Conservation (phyloP, 2,797 vertebrate species). For the Alectoris magna region DNA sequence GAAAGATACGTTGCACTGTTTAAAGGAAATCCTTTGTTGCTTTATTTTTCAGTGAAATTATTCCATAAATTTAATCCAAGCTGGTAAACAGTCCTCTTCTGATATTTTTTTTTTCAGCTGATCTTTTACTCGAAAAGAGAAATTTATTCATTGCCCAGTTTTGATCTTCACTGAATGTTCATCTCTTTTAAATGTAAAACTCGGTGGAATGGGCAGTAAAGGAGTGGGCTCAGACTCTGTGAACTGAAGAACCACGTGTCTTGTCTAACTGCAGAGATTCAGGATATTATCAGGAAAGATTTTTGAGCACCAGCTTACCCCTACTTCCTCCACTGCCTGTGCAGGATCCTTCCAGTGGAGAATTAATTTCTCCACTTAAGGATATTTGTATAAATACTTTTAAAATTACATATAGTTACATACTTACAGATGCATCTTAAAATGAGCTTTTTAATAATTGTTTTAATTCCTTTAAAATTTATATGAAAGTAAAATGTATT, state of each 20-base stretch:
- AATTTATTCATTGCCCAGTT: background rate
- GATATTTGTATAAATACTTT: background rate
- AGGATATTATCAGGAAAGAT: background rate
- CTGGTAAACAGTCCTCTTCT: background rate
- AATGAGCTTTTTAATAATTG: background rate
- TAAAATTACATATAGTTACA: background rate
- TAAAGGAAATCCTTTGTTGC: background rate
- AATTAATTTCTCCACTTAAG: background rate
- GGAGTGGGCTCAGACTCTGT: background rate
- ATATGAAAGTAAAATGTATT: background rate
- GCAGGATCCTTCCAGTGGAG: background rate
- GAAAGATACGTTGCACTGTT: conserved; percentile 7
- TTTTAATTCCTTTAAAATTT: background rate
- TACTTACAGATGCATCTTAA: background rate
- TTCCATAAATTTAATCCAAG: background rate
- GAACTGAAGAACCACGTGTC: background rate
- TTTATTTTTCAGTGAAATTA: background rate
- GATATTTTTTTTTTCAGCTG: background rate
- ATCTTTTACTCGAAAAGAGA: background rate
- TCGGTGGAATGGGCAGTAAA: background rate
- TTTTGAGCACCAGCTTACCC: background rate
- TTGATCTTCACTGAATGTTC: background rate
- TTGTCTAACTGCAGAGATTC: background rate
- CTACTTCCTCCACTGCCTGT: background rate
- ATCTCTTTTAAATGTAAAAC: background rate